A percentile compares a stretch with the other conserved stretches of the same genome.
Evolutionary conservation across 2,797 vertebrate genomes (phyloP).

Genomic region (Cynopterus sphinx): DNA sequence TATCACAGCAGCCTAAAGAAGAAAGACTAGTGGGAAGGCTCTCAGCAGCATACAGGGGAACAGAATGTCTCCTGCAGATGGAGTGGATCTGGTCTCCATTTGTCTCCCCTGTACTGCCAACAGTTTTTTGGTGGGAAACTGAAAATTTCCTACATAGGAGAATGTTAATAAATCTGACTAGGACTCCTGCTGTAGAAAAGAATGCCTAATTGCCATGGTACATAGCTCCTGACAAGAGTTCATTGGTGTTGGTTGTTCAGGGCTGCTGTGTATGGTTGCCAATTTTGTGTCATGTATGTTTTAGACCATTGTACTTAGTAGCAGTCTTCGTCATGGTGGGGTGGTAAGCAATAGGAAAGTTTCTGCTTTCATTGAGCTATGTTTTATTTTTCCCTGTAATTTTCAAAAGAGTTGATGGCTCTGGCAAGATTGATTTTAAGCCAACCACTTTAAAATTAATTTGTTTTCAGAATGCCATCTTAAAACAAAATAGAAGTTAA

Average conservation of each 20-base stretch:
- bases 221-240: neutral
- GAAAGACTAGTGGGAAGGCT: neutral
- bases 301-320: neutral
- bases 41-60: neutral
- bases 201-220: neutral
- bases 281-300: neutral
- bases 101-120: neutral
- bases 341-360: neutral
- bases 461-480: neutral
- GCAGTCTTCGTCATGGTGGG: neutral
- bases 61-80: neutral
- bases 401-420: neutral
- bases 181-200: neutral
- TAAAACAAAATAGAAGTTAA: slow-evolving; percentile 22
- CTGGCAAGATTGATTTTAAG: slow-evolving; percentile 10
- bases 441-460: slow-evolving; percentile 37
- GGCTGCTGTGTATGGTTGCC: neutral
- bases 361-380: slow-evolving; percentile 27
- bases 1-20: neutral
- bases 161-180: neutral
- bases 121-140: neutral
- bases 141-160: neutral
- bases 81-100: neutral
- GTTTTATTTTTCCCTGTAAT: neutral
- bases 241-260: neutral